These are phyloP conservation scores for Brenthis hecate DNA, from an alignment of 2,888 invertebrate species.

Conservation along the genomic window DNA sequence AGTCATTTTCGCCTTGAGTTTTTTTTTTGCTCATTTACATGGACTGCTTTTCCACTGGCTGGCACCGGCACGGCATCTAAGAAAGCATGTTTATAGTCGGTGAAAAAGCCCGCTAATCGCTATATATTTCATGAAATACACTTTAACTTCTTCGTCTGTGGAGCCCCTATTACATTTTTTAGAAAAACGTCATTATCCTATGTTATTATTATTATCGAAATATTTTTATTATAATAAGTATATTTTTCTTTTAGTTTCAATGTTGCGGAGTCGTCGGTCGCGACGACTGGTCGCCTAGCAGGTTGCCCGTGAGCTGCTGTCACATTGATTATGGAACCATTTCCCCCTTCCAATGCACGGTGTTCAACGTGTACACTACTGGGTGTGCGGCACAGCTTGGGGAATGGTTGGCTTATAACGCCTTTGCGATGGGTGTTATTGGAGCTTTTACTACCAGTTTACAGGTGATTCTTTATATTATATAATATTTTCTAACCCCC, in stretches of 20 bases:
- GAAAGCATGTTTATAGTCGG: too few relatives aligned
- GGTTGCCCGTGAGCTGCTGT: slow-evolving; percentile 86
- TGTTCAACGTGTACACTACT: slow-evolving; percentile 49
- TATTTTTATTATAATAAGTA: background rate
- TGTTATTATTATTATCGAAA: too few relatives aligned
- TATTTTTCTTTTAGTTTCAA: slow-evolving; percentile 71
- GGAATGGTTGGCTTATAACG: slow-evolving; percentile 66
- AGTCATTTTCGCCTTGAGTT: too few relatives aligned
- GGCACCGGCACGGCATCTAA: too few relatives aligned
- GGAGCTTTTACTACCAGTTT: slow-evolving; percentile 57
- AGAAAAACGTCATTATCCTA: too few relatives aligned
- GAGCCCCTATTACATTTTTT: too few relatives aligned
- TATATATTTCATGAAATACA: too few relatives aligned
- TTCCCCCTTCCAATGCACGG: slow-evolving; percentile 68
- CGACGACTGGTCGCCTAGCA: slow-evolving; percentile 76
- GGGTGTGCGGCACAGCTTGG: slow-evolving; percentile 83
- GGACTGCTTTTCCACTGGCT: too few relatives aligned
- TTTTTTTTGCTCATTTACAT: too few relatives aligned
- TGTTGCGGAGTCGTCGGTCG: slow-evolving; percentile 85
- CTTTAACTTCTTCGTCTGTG: too few relatives aligned
- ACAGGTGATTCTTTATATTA: slow-evolving; percentile 54
- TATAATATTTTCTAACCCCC: background rate
- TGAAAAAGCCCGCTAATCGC: too few relatives aligned
- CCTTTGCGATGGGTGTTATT: slow-evolving; percentile 55
- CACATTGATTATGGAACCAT: slow-evolving; percentile 68